Percentiles rank a stretch among this genome's conserved stretches.
Evolutionary conservation across 2,888 invertebrate genomes (phyloP).

Genomic region (Watsonalla binaria): DNA sequence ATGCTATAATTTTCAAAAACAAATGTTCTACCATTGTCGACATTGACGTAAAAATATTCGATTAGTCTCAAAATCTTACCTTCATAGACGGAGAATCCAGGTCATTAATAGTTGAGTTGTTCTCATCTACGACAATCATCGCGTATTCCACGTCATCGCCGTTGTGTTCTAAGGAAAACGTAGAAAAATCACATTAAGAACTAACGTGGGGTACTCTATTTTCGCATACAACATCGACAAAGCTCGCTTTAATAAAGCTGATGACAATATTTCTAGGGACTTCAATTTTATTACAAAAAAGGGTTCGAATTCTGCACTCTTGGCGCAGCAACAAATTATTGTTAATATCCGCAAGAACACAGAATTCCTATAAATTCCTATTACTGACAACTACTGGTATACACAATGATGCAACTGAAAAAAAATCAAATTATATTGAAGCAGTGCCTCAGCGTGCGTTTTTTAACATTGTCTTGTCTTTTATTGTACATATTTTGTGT

Average conservation of each 20-base stretch:
- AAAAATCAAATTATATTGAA: slow-evolving; percentile 44
- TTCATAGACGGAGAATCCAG: slow-evolving; percentile 92
- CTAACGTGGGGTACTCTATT: not conserved
- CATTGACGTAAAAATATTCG: not conserved
- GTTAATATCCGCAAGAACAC: slow-evolving; percentile 2
- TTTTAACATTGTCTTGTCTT: slow-evolving; percentile 55
- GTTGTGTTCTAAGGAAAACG: slow-evolving; percentile 62
- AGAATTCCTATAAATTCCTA: slow-evolving; percentile 16
- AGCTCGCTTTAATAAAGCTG: slow-evolving; percentile 64
- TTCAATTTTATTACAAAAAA: not conserved
- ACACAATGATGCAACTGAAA: slow-evolving; percentile 65
- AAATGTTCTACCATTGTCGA: not conserved
- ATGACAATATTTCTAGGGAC: slow-evolving; percentile 14
- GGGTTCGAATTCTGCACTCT: not conserved
- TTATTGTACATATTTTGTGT: not conserved
- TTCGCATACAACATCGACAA: slow-evolving; percentile 53
- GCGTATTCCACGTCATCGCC: slow-evolving; percentile 92
- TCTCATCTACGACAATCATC: slow-evolving; percentile 93
- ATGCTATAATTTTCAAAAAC: not conserved
- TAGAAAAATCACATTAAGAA: not conserved
- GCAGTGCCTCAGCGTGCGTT: slow-evolving; percentile 69
- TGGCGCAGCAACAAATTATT: not conserved
- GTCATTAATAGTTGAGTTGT: slow-evolving; percentile 90
- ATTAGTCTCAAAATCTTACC: slow-evolving; percentile 68
- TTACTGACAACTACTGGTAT: slow-evolving; percentile 16